These are phyloP conservation scores for Scytalopus superciliaris DNA, from an alignment of 2,113 vertebrate species.

Conservation along the genomic window DNA sequence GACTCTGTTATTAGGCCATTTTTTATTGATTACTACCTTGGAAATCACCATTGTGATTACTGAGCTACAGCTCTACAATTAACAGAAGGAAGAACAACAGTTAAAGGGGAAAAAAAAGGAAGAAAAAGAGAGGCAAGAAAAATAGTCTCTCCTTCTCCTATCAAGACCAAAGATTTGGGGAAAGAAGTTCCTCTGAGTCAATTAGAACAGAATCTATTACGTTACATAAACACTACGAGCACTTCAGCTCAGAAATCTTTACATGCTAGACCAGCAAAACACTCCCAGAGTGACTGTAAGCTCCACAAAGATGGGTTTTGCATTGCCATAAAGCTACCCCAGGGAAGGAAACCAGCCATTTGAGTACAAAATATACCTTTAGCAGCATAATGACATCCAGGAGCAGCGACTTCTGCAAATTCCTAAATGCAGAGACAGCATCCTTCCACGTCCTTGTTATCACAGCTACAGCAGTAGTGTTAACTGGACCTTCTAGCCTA, in stretches of 20 bases:
- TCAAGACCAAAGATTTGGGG: neutral
- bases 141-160: neutral
- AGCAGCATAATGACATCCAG: neutral
- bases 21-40: neutral
- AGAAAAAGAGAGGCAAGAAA: neutral
- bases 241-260: neutral
- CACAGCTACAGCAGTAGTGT: neutral
- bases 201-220: neutral
- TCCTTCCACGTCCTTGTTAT: neutral
- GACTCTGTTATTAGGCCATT: neutral
- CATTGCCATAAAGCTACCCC: neutral
- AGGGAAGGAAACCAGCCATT: neutral
- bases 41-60: neutral
- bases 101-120: too few species aligned
- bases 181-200: neutral
- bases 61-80: neutral
- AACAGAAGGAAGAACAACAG: neutral
- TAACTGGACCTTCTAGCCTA: neutral
- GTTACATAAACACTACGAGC: neutral
- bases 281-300: neutral
- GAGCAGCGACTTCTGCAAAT: neutral
- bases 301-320: neutral
- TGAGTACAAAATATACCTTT: neutral
- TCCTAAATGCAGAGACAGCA: neutral
- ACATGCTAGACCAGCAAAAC: neutral